Evolutionary conservation across 37 sponge, comb jelly and placozoan genomes (phyloP).

Genomic region (Petrosia ficiformis): DNA sequence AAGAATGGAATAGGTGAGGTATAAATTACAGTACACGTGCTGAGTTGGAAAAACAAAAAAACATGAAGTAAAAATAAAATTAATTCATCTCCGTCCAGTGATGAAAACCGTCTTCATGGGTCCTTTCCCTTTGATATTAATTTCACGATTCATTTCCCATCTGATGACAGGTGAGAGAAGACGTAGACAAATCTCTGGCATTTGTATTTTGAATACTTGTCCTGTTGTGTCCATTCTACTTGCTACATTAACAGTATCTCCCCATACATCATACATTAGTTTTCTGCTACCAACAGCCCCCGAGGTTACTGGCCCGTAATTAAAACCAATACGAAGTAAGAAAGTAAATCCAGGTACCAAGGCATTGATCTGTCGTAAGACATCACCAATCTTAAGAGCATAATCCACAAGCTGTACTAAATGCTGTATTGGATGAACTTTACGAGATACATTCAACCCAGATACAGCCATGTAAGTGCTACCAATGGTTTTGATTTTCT

Average conservation of each 20-base stretch:
- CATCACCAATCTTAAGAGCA: conserved; percentile 61
- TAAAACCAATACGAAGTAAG: conserved; percentile 76
- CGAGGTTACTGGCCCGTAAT: conserved; percentile 86
- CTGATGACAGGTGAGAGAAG: conserved; percentile 19
- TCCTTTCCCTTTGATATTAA: conserved; percentile 83
- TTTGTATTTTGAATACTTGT: conserved; percentile 69
- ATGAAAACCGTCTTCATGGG: conserved; percentile 74
- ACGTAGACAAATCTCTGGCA: conserved; percentile 55
- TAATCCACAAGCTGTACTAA: conserved; percentile 72
- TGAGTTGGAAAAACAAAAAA: too few relatives aligned
- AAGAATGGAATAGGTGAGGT: too few relatives aligned
- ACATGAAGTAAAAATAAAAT: not conserved
- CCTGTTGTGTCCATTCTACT: conserved; percentile 96
- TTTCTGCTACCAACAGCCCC: conserved; percentile 93
- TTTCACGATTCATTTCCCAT: conserved; percentile 31
- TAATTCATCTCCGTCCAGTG: conserved; percentile 5
- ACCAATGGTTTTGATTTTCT: conserved; percentile 91
- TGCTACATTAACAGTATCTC: conserved; percentile 96
- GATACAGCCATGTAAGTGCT: conserved; percentile 92
- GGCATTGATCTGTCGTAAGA: conserved; percentile 56
- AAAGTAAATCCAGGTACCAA: conserved; percentile 46
- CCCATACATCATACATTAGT: conserved; percentile 96
- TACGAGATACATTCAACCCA: conserved; percentile 47
- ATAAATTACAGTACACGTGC: too few relatives aligned
- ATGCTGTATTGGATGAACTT: conserved; percentile 8